Evolutionary conservation across 2,113 vertebrate species (phyloP).

Genomic region (Meles meles): DNA sequence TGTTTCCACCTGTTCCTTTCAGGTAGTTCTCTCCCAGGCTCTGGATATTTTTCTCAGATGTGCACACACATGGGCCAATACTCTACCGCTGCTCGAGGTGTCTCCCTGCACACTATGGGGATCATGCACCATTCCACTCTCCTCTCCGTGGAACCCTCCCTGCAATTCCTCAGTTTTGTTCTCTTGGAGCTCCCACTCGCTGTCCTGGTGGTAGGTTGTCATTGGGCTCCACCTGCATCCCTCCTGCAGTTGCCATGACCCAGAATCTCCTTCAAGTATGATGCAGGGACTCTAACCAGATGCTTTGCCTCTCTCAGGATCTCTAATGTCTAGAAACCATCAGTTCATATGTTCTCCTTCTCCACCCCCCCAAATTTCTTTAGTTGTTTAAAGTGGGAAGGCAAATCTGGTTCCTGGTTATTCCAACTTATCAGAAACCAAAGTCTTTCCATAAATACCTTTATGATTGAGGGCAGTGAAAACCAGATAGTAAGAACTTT

Average conservation of each 20-base stretch:
- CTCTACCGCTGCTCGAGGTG: accelerated
- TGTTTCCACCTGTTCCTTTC: background rate
- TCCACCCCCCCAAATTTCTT: background rate
- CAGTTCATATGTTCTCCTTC: background rate
- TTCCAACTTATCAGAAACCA: background rate
- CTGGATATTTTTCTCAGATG: background rate
- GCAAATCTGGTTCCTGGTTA: background rate
- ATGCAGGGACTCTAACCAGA: background rate
- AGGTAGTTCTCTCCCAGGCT: too few relatives aligned
- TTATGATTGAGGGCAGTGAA: background rate
- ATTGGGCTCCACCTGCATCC: background rate
- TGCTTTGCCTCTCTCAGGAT: background rate
- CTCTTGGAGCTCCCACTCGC: accelerated
- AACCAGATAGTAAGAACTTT: background rate
- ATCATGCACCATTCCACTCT: accelerated
- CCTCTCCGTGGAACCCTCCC: accelerated
- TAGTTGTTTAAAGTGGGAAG: background rate
- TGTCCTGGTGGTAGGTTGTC: background rate
- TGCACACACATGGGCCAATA: accelerated
- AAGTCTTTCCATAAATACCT: background rate
- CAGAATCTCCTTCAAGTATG: background rate
- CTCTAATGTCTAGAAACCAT: background rate
- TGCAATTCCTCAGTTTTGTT: background rate
- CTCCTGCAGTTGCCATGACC: accelerated
- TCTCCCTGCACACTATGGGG: too few relatives aligned